These are phyloP conservation scores for Scaptomyza polygonia DNA, from an alignment of 2,888 invertebrate species.

Conservation along the genomic window DNA sequence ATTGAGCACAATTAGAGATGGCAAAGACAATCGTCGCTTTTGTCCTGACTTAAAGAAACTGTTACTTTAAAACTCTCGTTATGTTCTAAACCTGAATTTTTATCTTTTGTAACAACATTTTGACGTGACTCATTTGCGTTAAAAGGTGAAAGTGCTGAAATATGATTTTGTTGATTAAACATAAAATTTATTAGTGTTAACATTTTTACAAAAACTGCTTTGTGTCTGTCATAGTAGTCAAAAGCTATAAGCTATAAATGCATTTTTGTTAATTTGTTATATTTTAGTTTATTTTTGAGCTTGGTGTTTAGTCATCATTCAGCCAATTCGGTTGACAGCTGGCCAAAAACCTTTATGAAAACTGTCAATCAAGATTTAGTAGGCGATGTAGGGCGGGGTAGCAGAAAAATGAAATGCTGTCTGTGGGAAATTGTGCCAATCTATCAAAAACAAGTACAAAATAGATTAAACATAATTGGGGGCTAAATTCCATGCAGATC, in stretches of 20 bases:
- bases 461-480: no score
- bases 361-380: conserved; percentile 42
- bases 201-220: background rate
- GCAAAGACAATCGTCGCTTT: background rate
- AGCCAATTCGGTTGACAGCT: conserved; percentile 57
- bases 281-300: background rate
- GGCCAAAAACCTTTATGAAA: conserved; percentile 46
- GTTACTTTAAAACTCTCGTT: no score
- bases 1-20: conserved; percentile 30
- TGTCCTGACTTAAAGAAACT: no score
- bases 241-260: background rate
- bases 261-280: background rate
- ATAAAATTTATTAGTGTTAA: no score
- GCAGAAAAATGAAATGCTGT: background rate
- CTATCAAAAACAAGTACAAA: conserved; percentile 9
- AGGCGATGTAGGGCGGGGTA: background rate
- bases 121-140: conserved; percentile 27
- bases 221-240: conserved; percentile 1
- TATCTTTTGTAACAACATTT: background rate
- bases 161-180: conserved; percentile 10
- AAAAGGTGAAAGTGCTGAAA: background rate
- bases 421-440: conserved; percentile 24
- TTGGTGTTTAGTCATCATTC: conserved; percentile 50
- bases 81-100: no score
- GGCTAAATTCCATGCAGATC: no score